Conservation (phyloP, 35 echinoderm and acorn worm genomes). For the Patiria miniata region DNA sequence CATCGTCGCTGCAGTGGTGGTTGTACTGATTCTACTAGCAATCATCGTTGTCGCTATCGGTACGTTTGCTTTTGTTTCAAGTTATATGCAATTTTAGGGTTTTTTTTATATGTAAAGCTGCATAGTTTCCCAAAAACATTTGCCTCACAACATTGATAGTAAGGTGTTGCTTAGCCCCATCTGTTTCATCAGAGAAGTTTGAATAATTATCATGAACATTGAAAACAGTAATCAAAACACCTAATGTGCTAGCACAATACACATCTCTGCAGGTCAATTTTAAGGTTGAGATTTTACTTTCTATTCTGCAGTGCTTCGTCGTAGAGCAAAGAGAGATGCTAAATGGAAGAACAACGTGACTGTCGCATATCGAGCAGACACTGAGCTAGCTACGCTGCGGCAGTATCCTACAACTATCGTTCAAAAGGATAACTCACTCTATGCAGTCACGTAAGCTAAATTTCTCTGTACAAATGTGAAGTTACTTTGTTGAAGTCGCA, state of each 20-base stretch:
- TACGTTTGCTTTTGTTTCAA: conserved; percentile 23
- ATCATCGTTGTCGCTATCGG: conserved; percentile 52
- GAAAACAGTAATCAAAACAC: too few species aligned
- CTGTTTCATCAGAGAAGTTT: too few species aligned
- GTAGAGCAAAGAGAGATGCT: neutral
- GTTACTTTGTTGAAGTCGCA: neutral
- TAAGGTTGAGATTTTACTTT: neutral
- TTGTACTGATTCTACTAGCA: conserved; percentile 55
- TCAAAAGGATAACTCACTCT: conserved; percentile 71
- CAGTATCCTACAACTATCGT: conserved; percentile 72
- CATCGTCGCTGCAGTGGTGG: conserved; percentile 57
- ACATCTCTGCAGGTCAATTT: too few species aligned
- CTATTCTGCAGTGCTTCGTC: neutral
- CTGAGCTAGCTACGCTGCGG: conserved; percentile 78
- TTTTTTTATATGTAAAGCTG: too few species aligned
- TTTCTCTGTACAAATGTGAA: too few species aligned
- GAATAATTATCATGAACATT: too few species aligned
- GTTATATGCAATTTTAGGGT: too few species aligned
- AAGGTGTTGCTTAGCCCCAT: too few species aligned
- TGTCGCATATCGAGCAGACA: conserved; percentile 33
- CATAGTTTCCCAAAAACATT: too few species aligned
- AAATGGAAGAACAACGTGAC: neutral
- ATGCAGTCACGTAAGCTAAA: conserved; percentile 89
- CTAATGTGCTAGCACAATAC: too few species aligned
- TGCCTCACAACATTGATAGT: too few species aligned